phyloP scores from a whole-genome alignment of 2,888 invertebrate species.

The Stenodera caucasica region DNA sequence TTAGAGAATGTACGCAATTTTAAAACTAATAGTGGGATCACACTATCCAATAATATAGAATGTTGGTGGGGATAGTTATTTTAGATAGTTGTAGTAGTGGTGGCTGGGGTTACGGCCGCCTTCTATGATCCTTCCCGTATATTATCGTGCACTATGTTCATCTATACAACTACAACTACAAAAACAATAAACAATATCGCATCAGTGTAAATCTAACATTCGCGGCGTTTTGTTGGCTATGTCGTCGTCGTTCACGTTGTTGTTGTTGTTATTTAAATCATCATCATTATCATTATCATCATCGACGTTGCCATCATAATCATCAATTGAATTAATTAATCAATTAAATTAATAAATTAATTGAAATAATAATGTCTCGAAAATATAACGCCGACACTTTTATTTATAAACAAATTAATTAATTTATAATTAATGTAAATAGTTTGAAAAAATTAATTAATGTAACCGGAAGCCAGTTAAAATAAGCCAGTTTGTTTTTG shows the following conservation, averaged over 20 bases:
- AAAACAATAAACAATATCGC: slow-evolving; percentile 15
- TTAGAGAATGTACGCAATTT: too few relatives aligned
- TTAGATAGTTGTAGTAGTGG: too few relatives aligned
- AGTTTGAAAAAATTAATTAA: too few relatives aligned
- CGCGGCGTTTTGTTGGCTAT: slow-evolving; percentile 24
- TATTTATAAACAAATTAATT: neutral
- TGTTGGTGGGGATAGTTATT: too few relatives aligned
- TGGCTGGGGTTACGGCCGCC: too few relatives aligned
- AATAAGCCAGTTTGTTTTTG: neutral
- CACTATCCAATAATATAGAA: too few relatives aligned
- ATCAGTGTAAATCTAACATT: slow-evolving; percentile 34
- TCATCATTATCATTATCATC: slow-evolving; percentile 5
- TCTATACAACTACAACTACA: too few relatives aligned
- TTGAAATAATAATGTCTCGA: neutral
- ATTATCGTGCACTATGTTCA: neutral
- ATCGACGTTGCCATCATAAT: neutral
- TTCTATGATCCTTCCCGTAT: too few relatives aligned
- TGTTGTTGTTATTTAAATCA: slow-evolving; percentile 20
- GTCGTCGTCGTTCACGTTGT: slow-evolving; percentile 18
- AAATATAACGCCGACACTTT: slow-evolving; percentile 3
- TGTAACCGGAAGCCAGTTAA: slow-evolving; percentile 1
- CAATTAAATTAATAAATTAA: slow-evolving; percentile 4
- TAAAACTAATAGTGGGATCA: too few relatives aligned
- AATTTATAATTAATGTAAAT: too few relatives aligned
- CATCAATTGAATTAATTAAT: neutral